phyloP scores from a whole-genome alignment of 2,797 vertebrate species.

The Danio choprae region DNA sequence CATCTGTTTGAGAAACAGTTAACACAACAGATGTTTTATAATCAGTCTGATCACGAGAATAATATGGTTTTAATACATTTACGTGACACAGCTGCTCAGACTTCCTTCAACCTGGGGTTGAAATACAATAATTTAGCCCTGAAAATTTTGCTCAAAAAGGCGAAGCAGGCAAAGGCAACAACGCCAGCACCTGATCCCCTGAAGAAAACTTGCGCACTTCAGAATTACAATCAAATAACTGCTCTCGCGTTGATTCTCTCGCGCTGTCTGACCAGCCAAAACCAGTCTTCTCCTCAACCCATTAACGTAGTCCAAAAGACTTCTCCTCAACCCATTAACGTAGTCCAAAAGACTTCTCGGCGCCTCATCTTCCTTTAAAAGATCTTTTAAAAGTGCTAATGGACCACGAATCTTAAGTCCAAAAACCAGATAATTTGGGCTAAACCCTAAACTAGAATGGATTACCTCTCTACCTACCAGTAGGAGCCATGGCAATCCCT shows the following conservation, averaged over 20 bases:
- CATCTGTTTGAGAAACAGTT: no score
- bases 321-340: not conserved
- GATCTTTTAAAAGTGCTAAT: no score
- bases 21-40: no score
- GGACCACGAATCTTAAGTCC: no score
- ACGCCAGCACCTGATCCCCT: not conserved
- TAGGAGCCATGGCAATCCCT: not conserved
- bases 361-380: no score
- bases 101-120: rapidly evolving
- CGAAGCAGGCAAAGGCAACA: not conserved
- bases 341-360: no score
- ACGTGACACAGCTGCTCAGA: not conserved
- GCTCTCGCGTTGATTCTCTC: not conserved
- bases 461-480: not conserved
- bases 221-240: not conserved
- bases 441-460: no score
- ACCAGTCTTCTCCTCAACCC: not conserved
- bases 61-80: not conserved
- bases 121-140: not conserved
- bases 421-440: no score
- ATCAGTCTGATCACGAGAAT: no score
- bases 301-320: no score
- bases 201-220: not conserved
- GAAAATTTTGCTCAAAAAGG: not conserved
- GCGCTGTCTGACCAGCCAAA: not conserved